Base-by-base conservation (phyloP, 2,113 vertebrate genomes). In the Atherinomorus stipes region DNA sequence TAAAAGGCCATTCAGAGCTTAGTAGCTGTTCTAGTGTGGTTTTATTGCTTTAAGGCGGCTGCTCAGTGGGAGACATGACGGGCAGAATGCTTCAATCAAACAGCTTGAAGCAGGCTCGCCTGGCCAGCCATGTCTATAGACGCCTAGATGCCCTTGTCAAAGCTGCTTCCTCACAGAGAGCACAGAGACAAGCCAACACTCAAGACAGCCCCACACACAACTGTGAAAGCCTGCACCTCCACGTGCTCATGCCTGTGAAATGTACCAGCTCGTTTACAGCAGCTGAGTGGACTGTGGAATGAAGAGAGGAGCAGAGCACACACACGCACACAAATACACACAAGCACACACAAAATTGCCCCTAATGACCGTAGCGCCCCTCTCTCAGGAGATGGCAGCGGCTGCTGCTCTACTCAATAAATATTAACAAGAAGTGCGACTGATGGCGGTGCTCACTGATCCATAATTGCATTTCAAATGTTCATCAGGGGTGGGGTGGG, bases 381-480 rank as follows among this genome's bases (percentile, higher is more conserved):
- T 81, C 77, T 80, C 81, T 85, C 78, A 70, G 88, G 91, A 92
- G 91, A 92, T 84, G 91, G 91, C 82, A 87, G 88, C 64, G 87
- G 89, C 90, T 91, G 81, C 86, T 71, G 86, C 86, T 85, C 84
- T 64, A 86, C 90, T 93, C 90, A 87, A 93, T 94, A 93, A 94
- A 94, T 94, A 93, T 93, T 93, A 93, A 92, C 91, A 92, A 93
- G 91, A 90, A 88, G 89, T 72, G 88, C 89, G 84, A 92, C 87
- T 92, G 92, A 94, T 93, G 90, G 90, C 45, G 79, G 84, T 87
- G 91, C 91, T 92, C 93, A 91, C 90, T 92, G 91, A 92, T 92
- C 93, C 92, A 92, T 93, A 93, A 94, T 92, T 93, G 91, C 91
- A 89, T 95, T 93, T 93, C 83, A 93, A 93, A 90, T 83, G 87